Conservation (phyloP, 2,113 vertebrate genomes). For the Paedocypris sp. region DNA sequence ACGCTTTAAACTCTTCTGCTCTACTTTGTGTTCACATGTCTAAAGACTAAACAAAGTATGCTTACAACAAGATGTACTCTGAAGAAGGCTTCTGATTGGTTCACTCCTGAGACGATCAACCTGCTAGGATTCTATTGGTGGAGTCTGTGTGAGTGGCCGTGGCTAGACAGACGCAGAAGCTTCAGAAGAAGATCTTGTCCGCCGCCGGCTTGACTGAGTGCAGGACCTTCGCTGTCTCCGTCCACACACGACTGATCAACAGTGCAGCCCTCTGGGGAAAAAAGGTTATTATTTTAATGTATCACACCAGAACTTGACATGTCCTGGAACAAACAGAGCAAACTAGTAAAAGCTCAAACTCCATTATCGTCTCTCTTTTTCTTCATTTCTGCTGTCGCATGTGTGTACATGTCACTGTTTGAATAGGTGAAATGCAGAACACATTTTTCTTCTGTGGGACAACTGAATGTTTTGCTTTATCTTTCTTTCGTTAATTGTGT, state of each 20-base stretch:
- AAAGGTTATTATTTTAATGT: no score
- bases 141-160: conserved; percentile 20
- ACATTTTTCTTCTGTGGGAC: no score
- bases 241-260: conserved; percentile 36
- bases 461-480: no score
- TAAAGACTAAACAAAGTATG: conserved; percentile 29
- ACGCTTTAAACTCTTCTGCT: background rate
- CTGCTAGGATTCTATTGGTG: conserved; percentile 20
- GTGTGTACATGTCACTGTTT: no score
- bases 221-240: conserved; percentile 8
- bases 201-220: background rate
- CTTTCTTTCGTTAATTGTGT: no score
- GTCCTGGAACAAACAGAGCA: no score
- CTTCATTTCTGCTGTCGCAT: no score
- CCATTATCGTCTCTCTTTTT: no score
- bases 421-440: no score
- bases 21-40: conserved; percentile 10
- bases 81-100: background rate
- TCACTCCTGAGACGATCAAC: background rate
- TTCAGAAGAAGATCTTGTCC: conserved; percentile 30
- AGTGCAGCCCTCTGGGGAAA: conserved; percentile 35
- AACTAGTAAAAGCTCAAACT: no score
- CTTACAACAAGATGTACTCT: conserved; percentile 27
- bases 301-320: no score
- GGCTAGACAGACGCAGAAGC: conserved; percentile 32